Percentiles rank a stretch among this genome's conserved stretches.
phyloP scores from a whole-genome alignment of 2,113 vertebrate species.

The Hippocampus zosterae region DNA sequence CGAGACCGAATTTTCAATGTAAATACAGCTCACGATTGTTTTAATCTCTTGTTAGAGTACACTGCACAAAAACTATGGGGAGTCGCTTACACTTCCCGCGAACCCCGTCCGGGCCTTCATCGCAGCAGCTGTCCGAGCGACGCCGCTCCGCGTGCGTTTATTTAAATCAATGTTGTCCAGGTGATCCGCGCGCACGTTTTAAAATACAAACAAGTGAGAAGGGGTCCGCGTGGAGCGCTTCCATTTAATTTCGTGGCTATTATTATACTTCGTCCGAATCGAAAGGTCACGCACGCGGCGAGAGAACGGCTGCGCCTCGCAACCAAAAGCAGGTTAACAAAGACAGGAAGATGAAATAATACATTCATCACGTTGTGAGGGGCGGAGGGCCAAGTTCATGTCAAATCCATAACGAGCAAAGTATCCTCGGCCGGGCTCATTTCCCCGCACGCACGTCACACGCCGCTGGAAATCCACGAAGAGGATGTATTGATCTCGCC shows the following conservation, averaged over 20 bases:
- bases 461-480: slow-evolving; percentile 86
- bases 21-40: not conserved
- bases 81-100: slow-evolving; percentile 80
- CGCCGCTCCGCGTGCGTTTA: slow-evolving; percentile 71
- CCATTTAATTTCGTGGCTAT: slow-evolving; percentile 78
- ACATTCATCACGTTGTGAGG: slow-evolving; percentile 90
- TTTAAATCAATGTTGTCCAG: slow-evolving; percentile 48
- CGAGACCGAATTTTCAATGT: no score
- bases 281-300: slow-evolving; percentile 49
- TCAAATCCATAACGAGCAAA: slow-evolving; percentile 92
- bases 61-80: not conserved
- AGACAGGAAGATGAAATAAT: slow-evolving; percentile 98
- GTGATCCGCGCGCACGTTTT: slow-evolving; percentile 72
- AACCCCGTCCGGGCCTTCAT: slow-evolving; percentile 68
- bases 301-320: slow-evolving; percentile 79
- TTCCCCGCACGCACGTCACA: slow-evolving; percentile 86
- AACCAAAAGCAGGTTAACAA: slow-evolving; percentile 88
- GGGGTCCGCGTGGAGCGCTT: slow-evolving; percentile 70
- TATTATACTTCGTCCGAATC: slow-evolving; percentile 64
- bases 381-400: slow-evolving; percentile 89
- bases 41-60: not conserved
- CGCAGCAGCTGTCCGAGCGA: slow-evolving; percentile 80
- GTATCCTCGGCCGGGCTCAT: slow-evolving; percentile 86
- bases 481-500: slow-evolving; percentile 94
- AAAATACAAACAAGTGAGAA: slow-evolving; percentile 63